Evolutionary conservation across 1,140 invertebrate genomes (phyloP).

Genomic region (Aradophagus sp.): DNA sequence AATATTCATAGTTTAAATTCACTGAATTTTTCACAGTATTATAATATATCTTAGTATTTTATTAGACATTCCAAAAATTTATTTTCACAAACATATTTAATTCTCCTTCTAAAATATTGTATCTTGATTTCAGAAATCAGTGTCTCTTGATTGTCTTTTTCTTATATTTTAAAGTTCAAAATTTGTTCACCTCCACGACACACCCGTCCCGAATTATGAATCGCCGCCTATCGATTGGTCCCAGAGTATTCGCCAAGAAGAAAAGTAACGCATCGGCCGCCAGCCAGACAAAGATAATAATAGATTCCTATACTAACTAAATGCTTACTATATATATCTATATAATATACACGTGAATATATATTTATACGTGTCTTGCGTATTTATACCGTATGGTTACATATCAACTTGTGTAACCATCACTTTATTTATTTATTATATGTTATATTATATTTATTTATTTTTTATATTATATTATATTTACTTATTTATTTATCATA

Average conservation of each 20-base stretch:
- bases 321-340: constrained; percentile 18
- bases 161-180: no score
- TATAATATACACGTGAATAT: background rate
- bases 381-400: background rate
- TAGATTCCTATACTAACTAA: constrained; percentile 57
- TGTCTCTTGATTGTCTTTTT: no score
- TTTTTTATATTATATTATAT: no score
- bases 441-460: no score
- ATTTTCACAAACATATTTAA: no score
- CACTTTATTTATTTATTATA: background rate
- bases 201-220: constrained; percentile 15
- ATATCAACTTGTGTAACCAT: background rate
- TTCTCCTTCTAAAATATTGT: no score
- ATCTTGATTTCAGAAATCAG: no score
- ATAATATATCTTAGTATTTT: no score
- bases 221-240: constrained; percentile 44
- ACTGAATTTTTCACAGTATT: no score
- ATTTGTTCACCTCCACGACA: background rate
- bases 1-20: no score
- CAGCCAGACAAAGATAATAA: constrained; percentile 66
- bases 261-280: constrained; percentile 63
- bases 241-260: constrained; percentile 57
- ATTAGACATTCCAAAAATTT: no score
- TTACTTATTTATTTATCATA: no score
- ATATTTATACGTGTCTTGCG: background rate